A percentile compares a stretch with the other conserved stretches of the same genome.
phyloP scores from a whole-genome alignment of 2,888 invertebrate genomes.

The Strigamia crassipes region DNA sequence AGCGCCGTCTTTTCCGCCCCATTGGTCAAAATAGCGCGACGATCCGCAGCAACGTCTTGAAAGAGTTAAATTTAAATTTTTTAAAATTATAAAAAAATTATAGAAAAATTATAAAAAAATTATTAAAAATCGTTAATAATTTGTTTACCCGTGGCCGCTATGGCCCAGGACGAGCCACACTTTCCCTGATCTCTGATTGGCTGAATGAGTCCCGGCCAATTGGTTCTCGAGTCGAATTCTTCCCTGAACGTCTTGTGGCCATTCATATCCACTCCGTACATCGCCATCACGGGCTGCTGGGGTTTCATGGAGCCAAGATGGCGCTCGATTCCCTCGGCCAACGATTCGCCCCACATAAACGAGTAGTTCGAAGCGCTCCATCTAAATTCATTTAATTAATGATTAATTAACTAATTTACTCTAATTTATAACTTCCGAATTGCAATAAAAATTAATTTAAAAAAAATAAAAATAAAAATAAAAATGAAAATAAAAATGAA shows the following conservation, averaged over 20 bases:
- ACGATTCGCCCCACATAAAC: slow-evolving; percentile 79
- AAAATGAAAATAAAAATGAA: background rate
- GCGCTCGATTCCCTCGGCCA: slow-evolving; percentile 76
- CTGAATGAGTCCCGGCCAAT: slow-evolving; percentile 76
- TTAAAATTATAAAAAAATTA: too few species aligned
- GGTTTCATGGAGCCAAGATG: slow-evolving; percentile 73
- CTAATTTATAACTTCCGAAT: too few species aligned
- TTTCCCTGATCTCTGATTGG: slow-evolving; percentile 67
- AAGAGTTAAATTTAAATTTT: background rate
- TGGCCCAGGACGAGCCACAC: slow-evolving; percentile 92
- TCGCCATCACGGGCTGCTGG: slow-evolving; percentile 61
- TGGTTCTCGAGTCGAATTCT: slow-evolving; percentile 74
- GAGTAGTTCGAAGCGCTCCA: slow-evolving; percentile 84
- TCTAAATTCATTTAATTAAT: slow-evolving; percentile 57
- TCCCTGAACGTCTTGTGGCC: background rate
- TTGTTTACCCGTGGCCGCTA: slow-evolving; percentile 71
- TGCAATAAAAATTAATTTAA: too few species aligned
- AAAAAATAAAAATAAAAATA: background rate
- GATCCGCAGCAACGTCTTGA: slow-evolving; percentile 54
- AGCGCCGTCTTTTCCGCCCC: slow-evolving; percentile 74
- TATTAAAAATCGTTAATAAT: too few species aligned
- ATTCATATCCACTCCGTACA: slow-evolving; percentile 61
- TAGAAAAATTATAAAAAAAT: too few species aligned
- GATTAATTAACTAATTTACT: background rate
- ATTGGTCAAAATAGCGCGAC: slow-evolving; percentile 82